Base-by-base conservation (phyloP, 2,113 vertebrate genomes). In the Cynoglossus semilaevis region DNA sequence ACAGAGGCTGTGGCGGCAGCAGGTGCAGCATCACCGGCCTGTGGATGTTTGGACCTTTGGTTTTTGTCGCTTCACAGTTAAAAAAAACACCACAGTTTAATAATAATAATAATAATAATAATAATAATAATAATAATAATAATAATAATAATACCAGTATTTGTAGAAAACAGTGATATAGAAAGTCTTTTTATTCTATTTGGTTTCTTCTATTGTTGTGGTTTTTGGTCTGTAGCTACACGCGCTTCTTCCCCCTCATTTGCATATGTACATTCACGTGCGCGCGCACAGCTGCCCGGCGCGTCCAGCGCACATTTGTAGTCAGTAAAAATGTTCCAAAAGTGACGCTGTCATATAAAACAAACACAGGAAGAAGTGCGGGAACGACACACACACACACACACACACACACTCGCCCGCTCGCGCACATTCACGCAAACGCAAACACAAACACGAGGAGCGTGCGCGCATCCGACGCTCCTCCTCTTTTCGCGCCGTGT, bases 151-250 rank as follows among this genome's bases (percentile, higher is more conserved):
- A 29, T 2, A 29, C n/a, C n/a, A n/a, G n/a, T 12, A 17, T 11
- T 64, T 68, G 56, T 64, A 77, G 49, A 76, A 72, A 73, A 66
- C 29, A 38, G 57, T 63, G 61, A 67, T 52, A 79, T 44, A 42
- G 13, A 71, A 73, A 80, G 68, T 85, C 72, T 82, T 87, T 84
- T 85, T 81, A 47, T 66, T 48, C 59, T 79, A 83, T 88, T 89
- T 85, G 85, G 82, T 88, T 74, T 77, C 38, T 49, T 76, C 76
- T 86, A 68, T 73, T 74, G 62, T 29, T 29, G 22, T 29, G 3
- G n/a, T 87, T 84, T 89, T 89, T 88, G 87, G 84, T 90, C 70
- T 74, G 41, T 86, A 88, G 85, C 88, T 87, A 85, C 82, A 81
- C 72, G 82, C 84, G 77, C 81, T 79, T 61, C 60, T 52, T 56